Base-by-base conservation (phyloP, 2,113 vertebrate species). In the Carlito syrichta region DNA sequence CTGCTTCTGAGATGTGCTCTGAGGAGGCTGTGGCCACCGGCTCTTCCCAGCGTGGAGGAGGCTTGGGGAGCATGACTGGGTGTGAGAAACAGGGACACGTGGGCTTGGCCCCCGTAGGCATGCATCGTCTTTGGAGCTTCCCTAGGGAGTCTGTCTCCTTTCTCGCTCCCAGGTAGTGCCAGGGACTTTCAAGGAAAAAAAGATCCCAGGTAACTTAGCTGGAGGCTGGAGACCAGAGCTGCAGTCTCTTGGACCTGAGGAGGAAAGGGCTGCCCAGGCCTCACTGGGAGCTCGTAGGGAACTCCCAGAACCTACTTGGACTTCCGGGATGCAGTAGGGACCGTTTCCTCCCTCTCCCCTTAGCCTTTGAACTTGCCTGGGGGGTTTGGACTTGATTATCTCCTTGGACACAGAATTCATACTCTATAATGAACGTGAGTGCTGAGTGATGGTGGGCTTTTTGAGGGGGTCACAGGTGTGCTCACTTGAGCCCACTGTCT, bases 41-140 rank as follows among this genome's bases (percentile, higher is more conserved):
- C 19, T 35, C 25, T n/a, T 30, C 35, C 43, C 8, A 3, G 35
- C 0, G 0, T 14, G 38, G 54, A 4, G 30, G 43, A 1, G 63
- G 58, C 23, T 74, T 12, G 0, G 58, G 50, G 50, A 13, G 6
- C 0, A 1, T 0, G 7, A 16, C 77, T 50, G 56, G 32, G 52
- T 9, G 32, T 25, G 5, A 22, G 19, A 30, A 32, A 62, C 50
- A 9, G 8, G 43, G n/a, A 40, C 13, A 8, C 8, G 0, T 1
- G 0, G 7, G 38, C 58, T 40, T 25, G 2, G 78, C 35, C 73
- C 48, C 35, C 0, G 12, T 22, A 68, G 23, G 27, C 45, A 0
- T 11, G 43, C 38, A 0, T 3, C 1, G 0, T 19, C 35, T 8
- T n/a, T 0, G 13, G 43, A 60, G 56, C 4, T 38, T 45, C 89